Evolutionary conservation across 2,888 invertebrate species (phyloP).

Genomic region (Xestia ashworthii): DNA sequence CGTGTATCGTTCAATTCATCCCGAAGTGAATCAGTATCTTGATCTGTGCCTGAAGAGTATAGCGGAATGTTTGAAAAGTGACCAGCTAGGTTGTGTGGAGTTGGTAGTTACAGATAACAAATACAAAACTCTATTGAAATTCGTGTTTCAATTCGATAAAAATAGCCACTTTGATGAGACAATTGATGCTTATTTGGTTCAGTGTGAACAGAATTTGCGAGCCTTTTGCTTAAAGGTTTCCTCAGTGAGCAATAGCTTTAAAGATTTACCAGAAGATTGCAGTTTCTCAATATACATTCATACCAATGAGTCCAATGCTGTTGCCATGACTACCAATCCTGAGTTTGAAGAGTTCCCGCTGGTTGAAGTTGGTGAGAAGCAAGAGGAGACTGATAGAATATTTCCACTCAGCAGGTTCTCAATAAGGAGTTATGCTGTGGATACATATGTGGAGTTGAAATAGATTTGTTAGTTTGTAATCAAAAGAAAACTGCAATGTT

Average conservation of each 20-base stretch:
- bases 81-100: slow-evolving; percentile 88
- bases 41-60: slow-evolving; percentile 88
- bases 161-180: slow-evolving; percentile 75
- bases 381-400: slow-evolving; percentile 74
- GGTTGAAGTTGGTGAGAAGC: slow-evolving; percentile 77
- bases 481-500: background rate
- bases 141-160: slow-evolving; percentile 82
- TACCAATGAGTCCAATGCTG: slow-evolving; percentile 91
- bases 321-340: slow-evolving; percentile 89
- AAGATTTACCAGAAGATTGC: slow-evolving; percentile 87
- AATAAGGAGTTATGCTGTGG: slow-evolving; percentile 78
- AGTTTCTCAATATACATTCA: slow-evolving; percentile 92
- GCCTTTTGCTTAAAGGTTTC: slow-evolving; percentile 91
- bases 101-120: slow-evolving; percentile 84
- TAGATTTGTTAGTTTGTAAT: slow-evolving; percentile 22
- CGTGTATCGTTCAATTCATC: slow-evolving; percentile 91
- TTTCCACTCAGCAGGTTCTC: slow-evolving; percentile 81
- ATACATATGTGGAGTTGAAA: slow-evolving; percentile 81
- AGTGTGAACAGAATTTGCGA: slow-evolving; percentile 91
- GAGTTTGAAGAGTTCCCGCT: slow-evolving; percentile 86
- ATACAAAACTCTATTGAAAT: slow-evolving; percentile 76
- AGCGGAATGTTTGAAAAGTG: slow-evolving; percentile 86
- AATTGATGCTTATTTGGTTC: slow-evolving; percentile 91
- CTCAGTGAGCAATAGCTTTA: slow-evolving; percentile 85
- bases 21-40: slow-evolving; percentile 92